These are phyloP conservation scores for Aurelia coerulea DNA, from an alignment of 30 jellyfish, hydroid and myxozoan genomes.

Conservation along the genomic window DNA sequence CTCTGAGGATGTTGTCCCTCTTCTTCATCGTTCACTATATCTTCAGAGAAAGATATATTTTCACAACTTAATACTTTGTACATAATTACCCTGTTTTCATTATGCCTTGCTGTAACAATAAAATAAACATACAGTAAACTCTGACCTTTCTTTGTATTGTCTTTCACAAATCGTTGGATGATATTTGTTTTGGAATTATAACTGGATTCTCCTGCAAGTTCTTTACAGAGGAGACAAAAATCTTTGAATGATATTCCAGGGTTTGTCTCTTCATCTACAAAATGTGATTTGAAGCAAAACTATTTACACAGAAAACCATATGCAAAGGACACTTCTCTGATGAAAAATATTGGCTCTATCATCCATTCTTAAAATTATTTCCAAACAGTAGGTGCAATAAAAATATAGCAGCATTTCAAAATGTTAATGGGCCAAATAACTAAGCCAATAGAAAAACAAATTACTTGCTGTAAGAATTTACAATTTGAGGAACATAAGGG, in stretches of 20 bases:
- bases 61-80: no score
- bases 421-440: no score
- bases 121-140: neutral
- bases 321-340: neutral
- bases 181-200: constrained; percentile 74
- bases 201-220: constrained; percentile 84
- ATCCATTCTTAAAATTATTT: neutral
- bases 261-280: constrained; percentile 7
- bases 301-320: no score
- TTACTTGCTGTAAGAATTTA: no score
- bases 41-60: no score
- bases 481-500: no score
- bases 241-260: constrained; percentile 43
- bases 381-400: neutral
- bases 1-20: no score
- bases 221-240: constrained; percentile 73
- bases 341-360: neutral
- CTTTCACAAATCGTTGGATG: constrained; percentile 35
- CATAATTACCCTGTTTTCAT: no score
- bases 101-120: no score
- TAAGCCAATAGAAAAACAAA: no score
- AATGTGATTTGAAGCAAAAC: no score
- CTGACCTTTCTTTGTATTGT: constrained; percentile 45
- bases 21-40: no score
- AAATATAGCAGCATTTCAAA: neutral